These are phyloP conservation scores for Anisognathus igniventris DNA, from an alignment of 2,797 vertebrate genomes.

Conservation along the genomic window DNA sequence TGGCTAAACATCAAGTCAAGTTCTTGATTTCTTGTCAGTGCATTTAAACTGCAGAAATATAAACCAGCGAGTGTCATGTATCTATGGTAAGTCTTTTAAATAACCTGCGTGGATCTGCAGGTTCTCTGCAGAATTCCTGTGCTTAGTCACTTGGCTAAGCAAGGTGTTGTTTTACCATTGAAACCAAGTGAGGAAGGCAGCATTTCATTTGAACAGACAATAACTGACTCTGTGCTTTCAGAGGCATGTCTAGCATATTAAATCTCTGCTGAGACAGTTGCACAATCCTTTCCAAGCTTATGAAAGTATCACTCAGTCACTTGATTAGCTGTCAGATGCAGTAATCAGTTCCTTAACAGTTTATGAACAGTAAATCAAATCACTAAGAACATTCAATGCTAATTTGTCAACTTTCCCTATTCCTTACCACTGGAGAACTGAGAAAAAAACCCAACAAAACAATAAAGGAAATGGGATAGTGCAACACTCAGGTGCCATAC, in stretches of 20 bases:
- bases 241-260: neutral
- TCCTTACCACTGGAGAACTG: neutral
- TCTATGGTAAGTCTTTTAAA: neutral
- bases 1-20: neutral
- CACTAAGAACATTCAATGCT: neutral
- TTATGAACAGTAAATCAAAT: neutral
- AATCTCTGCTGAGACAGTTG: neutral
- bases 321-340: constrained; percentile 10
- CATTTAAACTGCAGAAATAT: neutral
- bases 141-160: neutral
- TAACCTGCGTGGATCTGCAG: neutral
- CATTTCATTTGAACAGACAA: neutral
- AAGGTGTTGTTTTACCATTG: neutral
- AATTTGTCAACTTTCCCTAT: neutral
- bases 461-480: neutral
- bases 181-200: neutral
- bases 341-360: neutral
- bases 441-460: too few relatives aligned
- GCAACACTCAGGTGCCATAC: neutral
- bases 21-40: neutral
- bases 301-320: neutral
- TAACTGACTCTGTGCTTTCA: neutral
- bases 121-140: neutral
- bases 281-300: neutral
- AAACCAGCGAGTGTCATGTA: neutral